Base-by-base conservation (phyloP, 1,140 invertebrate species). In the Tachypleus tridentatus region DNA sequence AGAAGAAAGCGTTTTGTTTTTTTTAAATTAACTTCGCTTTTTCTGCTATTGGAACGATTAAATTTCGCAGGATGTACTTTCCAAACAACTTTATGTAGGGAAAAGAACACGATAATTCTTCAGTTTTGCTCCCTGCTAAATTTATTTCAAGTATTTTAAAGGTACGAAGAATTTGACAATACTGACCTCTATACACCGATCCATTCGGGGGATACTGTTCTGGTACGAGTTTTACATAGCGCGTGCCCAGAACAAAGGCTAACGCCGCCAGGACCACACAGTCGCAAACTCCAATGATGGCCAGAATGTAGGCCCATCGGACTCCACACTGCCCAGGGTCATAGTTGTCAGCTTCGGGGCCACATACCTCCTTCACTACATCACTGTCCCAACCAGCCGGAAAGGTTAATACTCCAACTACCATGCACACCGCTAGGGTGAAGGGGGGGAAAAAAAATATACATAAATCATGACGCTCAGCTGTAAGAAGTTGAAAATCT, bases 251-350 rank as follows among this genome's bases (percentile, higher is more conserved):
- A 70, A 97, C 93, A 76, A 98, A 97, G 5, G 94, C 94, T 51
- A 98, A 81, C 5, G 89, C 85, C 0, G 93, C 85, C 58, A 98
- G 80, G 60, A 95, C 91, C 7, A 88, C 79, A 49, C 91, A 91
- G 77, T 98, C 95, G 67, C 96, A 79, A 65, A 93, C 89, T 0
- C 88, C 88, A 60, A 98, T 94, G 60, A 93, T 87, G 9, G 93
- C 93, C 65, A 98, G 80, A 5, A 96, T 83, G 79, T 93, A 97
- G 1, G 93, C 93, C 96, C 96, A 98, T 69, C 93, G 84, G 11
- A 98, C 84, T 53, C 85, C 86, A 75, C 96, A 99, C 7, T 86
- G 79, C 76, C 87, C 88, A 69, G 86, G 80, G 72, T 82, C 80
- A 74, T 87, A 95, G 51, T 83, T 83, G 70, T 83, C 84, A 3